A percentile compares a stretch with the other conserved stretches of the same genome.
These are phyloP conservation scores for Formica selysi DNA, from an alignment of 1,140 invertebrate species.

Conservation along the genomic window DNA sequence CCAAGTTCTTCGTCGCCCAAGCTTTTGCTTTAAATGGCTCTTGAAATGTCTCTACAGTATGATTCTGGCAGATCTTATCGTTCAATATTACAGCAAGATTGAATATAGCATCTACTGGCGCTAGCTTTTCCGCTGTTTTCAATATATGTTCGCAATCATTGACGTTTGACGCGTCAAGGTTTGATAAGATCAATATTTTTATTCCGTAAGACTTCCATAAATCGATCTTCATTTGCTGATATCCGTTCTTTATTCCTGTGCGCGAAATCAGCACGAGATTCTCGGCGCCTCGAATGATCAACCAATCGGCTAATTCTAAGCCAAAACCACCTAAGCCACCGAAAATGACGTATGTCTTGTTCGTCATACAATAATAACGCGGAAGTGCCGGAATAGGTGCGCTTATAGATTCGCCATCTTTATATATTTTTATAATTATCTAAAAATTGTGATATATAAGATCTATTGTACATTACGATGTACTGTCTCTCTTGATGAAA, in stretches of 20 bases:
- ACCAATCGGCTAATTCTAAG: conserved; percentile 92
- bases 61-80: conserved; percentile 87
- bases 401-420: conserved; percentile 77
- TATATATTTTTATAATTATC: conserved; percentile 89
- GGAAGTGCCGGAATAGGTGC: conserved; percentile 84
- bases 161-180: conserved; percentile 84
- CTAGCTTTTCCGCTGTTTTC: conserved; percentile 86
- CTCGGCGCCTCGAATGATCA: conserved; percentile 90
- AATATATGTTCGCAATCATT: conserved; percentile 87
- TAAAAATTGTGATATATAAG: conserved; percentile 3
- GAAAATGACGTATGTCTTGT: conserved; percentile 85
- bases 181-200: conserved; percentile 85
- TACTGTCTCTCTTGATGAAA: too few relatives aligned
- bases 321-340: conserved; percentile 94
- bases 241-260: conserved; percentile 89
- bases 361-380: conserved; percentile 86
- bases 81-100: conserved; percentile 90
- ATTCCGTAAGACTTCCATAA: conserved; percentile 87
- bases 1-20: conserved; percentile 85
- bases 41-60: conserved; percentile 85
- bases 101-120: conserved; percentile 91
- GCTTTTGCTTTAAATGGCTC: conserved; percentile 86
- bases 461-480: too few relatives aligned
- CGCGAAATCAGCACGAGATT: conserved; percentile 91
- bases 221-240: conserved; percentile 87